These are phyloP conservation scores for Dusona sp. DNA, from an alignment of 2,888 invertebrate genomes.

Conservation along the genomic window DNA sequence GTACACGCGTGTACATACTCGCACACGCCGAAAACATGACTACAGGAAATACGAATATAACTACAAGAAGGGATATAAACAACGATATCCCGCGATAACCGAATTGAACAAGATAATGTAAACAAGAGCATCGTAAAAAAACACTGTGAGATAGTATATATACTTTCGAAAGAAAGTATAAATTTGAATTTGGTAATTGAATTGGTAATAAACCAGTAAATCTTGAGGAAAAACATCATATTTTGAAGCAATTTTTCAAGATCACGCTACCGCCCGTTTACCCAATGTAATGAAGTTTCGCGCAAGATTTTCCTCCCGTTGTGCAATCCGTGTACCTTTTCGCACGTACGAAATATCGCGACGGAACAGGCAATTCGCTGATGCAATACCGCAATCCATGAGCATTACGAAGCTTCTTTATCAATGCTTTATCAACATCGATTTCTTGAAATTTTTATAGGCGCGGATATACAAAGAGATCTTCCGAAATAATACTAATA, in stretches of 20 bases:
- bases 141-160: no score
- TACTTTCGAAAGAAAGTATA: no score
- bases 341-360: background rate
- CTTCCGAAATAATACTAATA: background rate
- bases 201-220: background rate
- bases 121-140: no score
- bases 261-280: background rate
- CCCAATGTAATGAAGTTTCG: slow-evolving; percentile 52
- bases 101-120: no score
- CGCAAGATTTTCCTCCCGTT: slow-evolving; percentile 49
- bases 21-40: no score
- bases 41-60: no score
- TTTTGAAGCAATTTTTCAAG: background rate
- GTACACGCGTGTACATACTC: no score
- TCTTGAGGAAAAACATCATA: background rate
- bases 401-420: background rate
- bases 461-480: background rate
- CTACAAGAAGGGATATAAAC: no score
- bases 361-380: slow-evolving; percentile 31
- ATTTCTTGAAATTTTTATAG: background rate
- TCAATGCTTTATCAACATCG: background rate
- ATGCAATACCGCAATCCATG: slow-evolving; percentile 51
- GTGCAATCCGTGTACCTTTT: slow-evolving; percentile 43
- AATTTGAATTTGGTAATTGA: no score
- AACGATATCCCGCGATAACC: no score